Base-by-base conservation (phyloP, 2,797 vertebrate genomes). In the Crossoptilon crossoptilon region DNA sequence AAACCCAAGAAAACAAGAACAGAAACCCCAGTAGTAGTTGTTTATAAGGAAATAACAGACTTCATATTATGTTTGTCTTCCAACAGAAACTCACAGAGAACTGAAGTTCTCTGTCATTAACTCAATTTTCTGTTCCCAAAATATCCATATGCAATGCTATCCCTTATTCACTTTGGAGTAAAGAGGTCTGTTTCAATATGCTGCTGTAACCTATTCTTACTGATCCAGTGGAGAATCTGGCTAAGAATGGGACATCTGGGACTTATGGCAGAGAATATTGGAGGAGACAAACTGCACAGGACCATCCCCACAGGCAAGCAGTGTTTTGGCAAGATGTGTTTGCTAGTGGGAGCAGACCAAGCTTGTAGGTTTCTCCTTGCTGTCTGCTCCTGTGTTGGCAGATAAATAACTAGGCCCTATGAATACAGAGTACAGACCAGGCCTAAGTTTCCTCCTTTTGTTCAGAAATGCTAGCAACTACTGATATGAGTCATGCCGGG, bases 381-480 rank as follows among this genome's bases (percentile, higher is more conserved):
- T 92, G 53, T 46, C 37, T 4, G 0, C 78, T 89, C 17, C 58
- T 62, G 12, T 29, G 53, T 43, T 93, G 68, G 81, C 66, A 58
- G 21, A 1, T 27, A 15, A 75, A 80, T 33, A 89, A 79, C 62
- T 59, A 11, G 0, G 21, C 24, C 12, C 41, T 59, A 27, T 69
- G 84, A 85, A 46, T 83, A 84, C 91, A 76, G 12, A 93, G 51
- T 27, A 46, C n/a, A 92, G 70, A 75, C 14, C 23, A 51, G 76
- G 22, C n/a, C 1, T 2, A 76, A 83, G 23, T 93, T 94, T 95
- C 82, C 89, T 94, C 8, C 87, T 92, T 93, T 96, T 94, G 92
- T 94, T 92, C 43, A 48, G 70, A 77, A 85, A 24, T 84, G 18
- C 59, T 86, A 73, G 58, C 72, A 75, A 59, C 37, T 83, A 71